Evolutionary conservation across 2,797 vertebrate species (phyloP).

Genomic region (Pangasius djambal): DNA sequence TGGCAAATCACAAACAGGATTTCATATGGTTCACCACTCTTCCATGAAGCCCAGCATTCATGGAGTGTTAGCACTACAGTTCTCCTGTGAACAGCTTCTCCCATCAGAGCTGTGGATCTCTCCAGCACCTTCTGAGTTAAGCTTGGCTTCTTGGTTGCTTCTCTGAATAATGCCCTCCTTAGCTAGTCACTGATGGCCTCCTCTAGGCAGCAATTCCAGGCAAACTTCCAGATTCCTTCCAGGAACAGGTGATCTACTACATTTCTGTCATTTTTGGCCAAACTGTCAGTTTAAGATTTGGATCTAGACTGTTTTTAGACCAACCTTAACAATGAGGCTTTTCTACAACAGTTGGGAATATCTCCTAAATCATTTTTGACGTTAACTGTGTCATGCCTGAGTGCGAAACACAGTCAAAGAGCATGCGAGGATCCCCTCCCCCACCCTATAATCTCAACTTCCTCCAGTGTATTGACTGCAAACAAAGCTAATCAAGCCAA

Average conservation of each 20-base stretch:
- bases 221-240: neutral
- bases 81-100: neutral
- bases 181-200: neutral
- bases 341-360: neutral
- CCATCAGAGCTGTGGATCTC: neutral
- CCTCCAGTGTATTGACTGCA: conserved; percentile 34
- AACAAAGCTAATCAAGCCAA: conserved; percentile 53
- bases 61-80: neutral
- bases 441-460: conserved; percentile 5
- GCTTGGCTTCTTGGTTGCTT: neutral
- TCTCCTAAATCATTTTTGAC: neutral
- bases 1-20: neutral
- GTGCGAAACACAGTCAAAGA: neutral
- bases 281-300: neutral
- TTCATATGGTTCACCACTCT: neutral
- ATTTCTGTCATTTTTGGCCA: neutral
- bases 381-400: neutral
- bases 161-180: conserved; percentile 1
- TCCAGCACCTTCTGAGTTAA: neutral
- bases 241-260: neutral
- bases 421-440: neutral
- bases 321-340: neutral
- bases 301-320: neutral
- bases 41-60: neutral
- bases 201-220: neutral